Evolutionary conservation across 2,797 vertebrate species (phyloP).

Genomic region (Syngnathus acus): DNA sequence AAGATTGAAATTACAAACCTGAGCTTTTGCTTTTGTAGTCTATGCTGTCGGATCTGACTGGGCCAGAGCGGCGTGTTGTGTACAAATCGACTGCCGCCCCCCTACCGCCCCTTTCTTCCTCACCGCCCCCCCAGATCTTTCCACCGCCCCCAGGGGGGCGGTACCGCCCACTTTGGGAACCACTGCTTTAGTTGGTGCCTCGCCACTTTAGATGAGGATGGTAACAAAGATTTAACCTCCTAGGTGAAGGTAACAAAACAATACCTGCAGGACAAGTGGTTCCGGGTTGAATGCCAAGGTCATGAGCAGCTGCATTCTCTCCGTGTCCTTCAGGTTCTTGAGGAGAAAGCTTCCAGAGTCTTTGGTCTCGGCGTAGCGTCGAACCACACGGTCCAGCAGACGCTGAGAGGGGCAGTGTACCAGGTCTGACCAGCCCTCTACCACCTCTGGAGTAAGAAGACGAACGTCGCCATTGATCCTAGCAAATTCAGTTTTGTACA

Average conservation of each 20-base stretch:
- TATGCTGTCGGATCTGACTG: too few relatives aligned
- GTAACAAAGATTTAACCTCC: neutral
- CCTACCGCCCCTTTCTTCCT: too few relatives aligned
- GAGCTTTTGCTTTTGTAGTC: too few relatives aligned
- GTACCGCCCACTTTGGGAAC: too few relatives aligned
- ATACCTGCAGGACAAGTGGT: constrained; percentile 87
- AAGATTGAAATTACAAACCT: too few relatives aligned
- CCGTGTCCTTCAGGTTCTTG: constrained; percentile 96
- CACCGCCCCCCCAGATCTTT: too few relatives aligned
- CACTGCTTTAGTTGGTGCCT: neutral
- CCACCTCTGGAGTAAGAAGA: constrained; percentile 93
- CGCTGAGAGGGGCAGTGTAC: constrained; percentile 98
- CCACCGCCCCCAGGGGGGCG: too few relatives aligned
- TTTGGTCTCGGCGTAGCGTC: constrained; percentile 95
- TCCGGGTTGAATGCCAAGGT: constrained; percentile 92
- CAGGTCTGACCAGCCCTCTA: constrained; percentile 97
- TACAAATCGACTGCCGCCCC: too few relatives aligned
- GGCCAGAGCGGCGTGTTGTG: too few relatives aligned
- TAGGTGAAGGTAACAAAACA: constrained; percentile 9
- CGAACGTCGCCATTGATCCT: constrained; percentile 93
- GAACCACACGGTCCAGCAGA: constrained; percentile 91
- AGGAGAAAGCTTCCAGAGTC: constrained; percentile 97
- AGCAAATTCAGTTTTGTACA: constrained; percentile 94
- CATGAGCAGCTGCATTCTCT: constrained; percentile 96
- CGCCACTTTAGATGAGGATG: neutral